A percentile compares a stretch with the other conserved stretches of the same genome.
phyloP scores from a whole-genome alignment of 2,113 vertebrate genomes.

The Petaurus breviceps region DNA sequence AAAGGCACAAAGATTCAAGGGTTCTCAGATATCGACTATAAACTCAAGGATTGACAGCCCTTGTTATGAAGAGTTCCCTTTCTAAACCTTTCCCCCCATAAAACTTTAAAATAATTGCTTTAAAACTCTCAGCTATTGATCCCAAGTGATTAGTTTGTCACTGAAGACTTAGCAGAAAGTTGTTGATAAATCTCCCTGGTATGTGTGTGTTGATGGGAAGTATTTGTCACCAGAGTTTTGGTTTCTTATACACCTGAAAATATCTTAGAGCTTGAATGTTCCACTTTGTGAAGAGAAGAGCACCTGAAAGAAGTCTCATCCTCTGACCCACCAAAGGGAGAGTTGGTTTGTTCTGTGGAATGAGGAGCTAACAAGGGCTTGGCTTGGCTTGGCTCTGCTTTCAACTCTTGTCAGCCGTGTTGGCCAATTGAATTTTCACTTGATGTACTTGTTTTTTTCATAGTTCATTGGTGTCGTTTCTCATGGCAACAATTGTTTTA shows the following conservation, averaged over 20 bases:
- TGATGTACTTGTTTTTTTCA: neutral
- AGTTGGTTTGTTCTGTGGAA: neutral
- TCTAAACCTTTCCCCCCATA: neutral
- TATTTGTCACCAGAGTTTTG: neutral
- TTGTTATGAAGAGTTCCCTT: constrained; percentile 13
- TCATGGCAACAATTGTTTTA: neutral
- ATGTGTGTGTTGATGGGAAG: neutral
- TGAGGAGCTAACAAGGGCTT: neutral
- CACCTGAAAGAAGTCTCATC: neutral
- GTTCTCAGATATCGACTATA: constrained; percentile 31
- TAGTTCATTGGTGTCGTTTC: neutral
- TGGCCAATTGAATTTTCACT: neutral
- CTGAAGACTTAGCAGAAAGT: constrained; percentile 3
- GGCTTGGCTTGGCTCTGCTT: constrained; percentile 44
- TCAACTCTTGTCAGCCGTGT: neutral
- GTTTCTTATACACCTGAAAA: neutral
- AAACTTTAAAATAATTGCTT: constrained; percentile 23
- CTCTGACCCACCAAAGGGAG: neutral
- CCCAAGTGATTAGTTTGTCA: constrained; percentile 9
- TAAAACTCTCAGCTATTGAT: constrained; percentile 12
- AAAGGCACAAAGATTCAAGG: neutral
- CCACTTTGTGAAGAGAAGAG: neutral
- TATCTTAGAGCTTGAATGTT: accelerated
- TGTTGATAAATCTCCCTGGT: neutral
- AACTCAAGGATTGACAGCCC: constrained; percentile 12